These are phyloP conservation scores for Brachionus paranguensis DNA, from an alignment of 1,140 invertebrate genomes.

Conservation along the genomic window DNA sequence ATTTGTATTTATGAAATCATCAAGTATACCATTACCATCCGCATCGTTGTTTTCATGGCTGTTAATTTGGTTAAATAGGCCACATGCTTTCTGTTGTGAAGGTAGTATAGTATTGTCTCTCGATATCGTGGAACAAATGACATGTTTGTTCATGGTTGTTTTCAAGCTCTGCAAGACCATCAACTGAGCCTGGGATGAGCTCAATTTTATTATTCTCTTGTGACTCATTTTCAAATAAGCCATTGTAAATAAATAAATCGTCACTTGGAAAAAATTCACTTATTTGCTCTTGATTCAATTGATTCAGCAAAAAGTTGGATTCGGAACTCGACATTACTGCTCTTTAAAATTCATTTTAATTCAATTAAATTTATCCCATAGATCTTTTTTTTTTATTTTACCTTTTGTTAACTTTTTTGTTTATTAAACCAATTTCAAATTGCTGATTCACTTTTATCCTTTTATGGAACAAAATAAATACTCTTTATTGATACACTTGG, in stretches of 20 bases:
- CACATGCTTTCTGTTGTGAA: slow-evolving; percentile 22
- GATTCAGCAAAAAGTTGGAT: background rate
- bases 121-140: background rate
- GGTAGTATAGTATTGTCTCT: background rate
- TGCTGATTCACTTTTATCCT: background rate
- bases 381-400: background rate
- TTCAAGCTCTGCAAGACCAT: background rate
- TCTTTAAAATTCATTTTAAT: background rate
- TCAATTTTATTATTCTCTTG: background rate
- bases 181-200: background rate
- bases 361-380: background rate
- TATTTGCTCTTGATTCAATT: background rate
- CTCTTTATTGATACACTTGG: background rate
- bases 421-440: background rate
- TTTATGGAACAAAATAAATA: background rate
- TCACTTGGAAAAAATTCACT: background rate
- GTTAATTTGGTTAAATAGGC: background rate
- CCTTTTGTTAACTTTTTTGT: background rate
- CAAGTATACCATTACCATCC: background rate
- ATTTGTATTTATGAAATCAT: background rate
- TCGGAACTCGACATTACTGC: background rate
- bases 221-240: background rate
- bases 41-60: background rate
- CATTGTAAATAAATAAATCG: background rate
- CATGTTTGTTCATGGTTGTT: background rate